Percentiles rank a stretch among this genome's conserved stretches.
Conservation (phyloP, 2,113 vertebrate species). For the Anarrhichthys ocellatus region DNA sequence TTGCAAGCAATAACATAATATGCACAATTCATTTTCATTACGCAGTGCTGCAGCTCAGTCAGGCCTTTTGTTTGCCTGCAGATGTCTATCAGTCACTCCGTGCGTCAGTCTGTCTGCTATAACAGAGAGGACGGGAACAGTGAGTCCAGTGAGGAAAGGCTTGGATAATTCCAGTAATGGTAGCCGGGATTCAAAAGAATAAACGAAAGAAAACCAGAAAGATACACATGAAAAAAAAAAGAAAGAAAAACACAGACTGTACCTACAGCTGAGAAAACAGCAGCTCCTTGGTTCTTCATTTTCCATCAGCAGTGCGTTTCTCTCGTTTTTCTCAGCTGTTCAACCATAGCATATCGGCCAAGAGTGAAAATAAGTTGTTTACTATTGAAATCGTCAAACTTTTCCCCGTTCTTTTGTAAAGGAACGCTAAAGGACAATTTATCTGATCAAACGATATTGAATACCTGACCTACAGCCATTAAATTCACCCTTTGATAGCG, state of each 20-base stretch:
- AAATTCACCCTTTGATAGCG: slow-evolving; percentile 13
- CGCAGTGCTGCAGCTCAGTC: not conserved
- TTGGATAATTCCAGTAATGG: slow-evolving; percentile 10
- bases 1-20: slow-evolving; percentile 24
- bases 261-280: slow-evolving; percentile 34
- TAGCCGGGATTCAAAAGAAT: slow-evolving; percentile 16
- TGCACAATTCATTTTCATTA: slow-evolving; percentile 38
- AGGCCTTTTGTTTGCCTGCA: slow-evolving; percentile 38
- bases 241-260: not conserved
- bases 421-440: slow-evolving; percentile 11
- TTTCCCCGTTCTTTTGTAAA: slow-evolving; percentile 19
- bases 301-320: slow-evolving; percentile 12
- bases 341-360: slow-evolving; percentile 14
- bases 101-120: not conserved
- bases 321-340: slow-evolving; percentile 37
- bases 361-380: slow-evolving; percentile 35
- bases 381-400: slow-evolving; percentile 12
- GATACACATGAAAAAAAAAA: not conserved
- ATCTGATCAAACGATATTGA: slow-evolving; percentile 8
- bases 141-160: not conserved
- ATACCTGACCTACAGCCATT: slow-evolving; percentile 11
- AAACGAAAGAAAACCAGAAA: not conserved
- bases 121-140: not conserved
- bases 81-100: slow-evolving; percentile 25
- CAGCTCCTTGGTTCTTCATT: slow-evolving; percentile 14